phyloP scores from a whole-genome alignment of 2,113 vertebrate species.

The Rhipidura dahli region DNA sequence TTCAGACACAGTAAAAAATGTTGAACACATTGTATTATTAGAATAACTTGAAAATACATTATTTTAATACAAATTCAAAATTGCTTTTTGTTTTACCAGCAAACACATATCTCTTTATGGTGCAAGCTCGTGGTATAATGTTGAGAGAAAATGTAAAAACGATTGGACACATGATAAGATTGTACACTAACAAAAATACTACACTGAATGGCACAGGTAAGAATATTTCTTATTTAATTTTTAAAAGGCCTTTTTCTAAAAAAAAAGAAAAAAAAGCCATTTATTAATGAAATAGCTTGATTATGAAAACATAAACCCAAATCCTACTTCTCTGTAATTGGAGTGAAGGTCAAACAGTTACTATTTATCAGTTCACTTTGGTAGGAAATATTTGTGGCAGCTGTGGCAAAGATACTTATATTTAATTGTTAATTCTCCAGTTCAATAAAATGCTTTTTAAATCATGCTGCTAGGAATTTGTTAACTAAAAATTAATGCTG shows the following conservation, averaged over 20 bases:
- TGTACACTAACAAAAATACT: slow-evolving; percentile 93
- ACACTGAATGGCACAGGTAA: slow-evolving; percentile 94
- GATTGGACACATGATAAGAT: slow-evolving; percentile 92
- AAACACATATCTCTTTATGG: slow-evolving; percentile 97
- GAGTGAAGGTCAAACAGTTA: not conserved
- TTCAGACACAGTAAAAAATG: not conserved
- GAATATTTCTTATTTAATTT: not conserved
- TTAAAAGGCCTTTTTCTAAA: not conserved
- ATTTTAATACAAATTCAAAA: slow-evolving; percentile 6
- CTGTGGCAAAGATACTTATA: not conserved
- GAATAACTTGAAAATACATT: not conserved
- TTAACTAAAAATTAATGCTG: not conserved
- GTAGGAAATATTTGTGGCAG: not conserved
- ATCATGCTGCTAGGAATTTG: not conserved
- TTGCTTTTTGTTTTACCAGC: slow-evolving; percentile 73
- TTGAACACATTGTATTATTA: not conserved
- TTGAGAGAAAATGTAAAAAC: slow-evolving; percentile 94
- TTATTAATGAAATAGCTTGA: not conserved
- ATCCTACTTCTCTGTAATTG: not conserved
- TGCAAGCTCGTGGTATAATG: slow-evolving; percentile 97
- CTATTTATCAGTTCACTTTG: not conserved
- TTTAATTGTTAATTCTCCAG: not conserved
- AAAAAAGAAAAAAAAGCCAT: not conserved
- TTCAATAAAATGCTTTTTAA: not conserved
- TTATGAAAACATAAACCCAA: not conserved